A percentile compares a stretch with the other conserved stretches of the same genome.
phyloP scores from a whole-genome alignment of 2,113 vertebrate genomes.

The Colius striatus region DNA sequence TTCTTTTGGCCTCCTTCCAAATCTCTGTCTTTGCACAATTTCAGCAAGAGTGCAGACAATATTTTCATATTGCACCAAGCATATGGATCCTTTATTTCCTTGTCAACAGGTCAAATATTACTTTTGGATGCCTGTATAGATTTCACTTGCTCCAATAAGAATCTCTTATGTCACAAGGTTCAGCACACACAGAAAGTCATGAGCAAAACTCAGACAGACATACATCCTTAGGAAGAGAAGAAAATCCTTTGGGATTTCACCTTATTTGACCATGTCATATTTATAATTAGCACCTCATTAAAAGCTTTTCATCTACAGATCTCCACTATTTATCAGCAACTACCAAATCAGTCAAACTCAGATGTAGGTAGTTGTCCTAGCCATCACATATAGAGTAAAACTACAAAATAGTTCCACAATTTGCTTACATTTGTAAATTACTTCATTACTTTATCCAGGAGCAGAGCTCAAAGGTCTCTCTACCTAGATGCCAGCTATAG shows the following conservation, averaged over 20 bases:
- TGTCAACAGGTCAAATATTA: slow-evolving; percentile 34
- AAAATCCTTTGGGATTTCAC: not conserved
- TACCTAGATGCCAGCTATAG: not conserved
- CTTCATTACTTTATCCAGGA: not conserved
- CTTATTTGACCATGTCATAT: not conserved
- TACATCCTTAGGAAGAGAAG: not conserved
- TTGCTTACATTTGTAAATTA: not conserved
- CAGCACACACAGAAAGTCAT: not conserved
- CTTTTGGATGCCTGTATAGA: not conserved
- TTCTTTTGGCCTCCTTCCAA: slow-evolving; percentile 20
- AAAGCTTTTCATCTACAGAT: not conserved
- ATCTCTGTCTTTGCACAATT: slow-evolving; percentile 1
- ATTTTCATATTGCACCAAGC: not conserved
- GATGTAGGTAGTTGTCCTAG: not conserved
- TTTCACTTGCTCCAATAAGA: not conserved
- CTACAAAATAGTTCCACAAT: not conserved
- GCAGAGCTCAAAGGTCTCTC: not conserved
- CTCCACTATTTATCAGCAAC: not conserved
- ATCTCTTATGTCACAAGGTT: not conserved
- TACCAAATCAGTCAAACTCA: not conserved
- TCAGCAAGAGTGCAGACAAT: not conserved
- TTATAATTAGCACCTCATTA: not conserved
- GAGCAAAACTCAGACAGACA: not conserved
- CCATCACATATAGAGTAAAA: not conserved
- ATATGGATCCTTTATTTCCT: slow-evolving; percentile 9